These are phyloP conservation scores for Acromyrmex charruanus DNA, from an alignment of 1,140 invertebrate genomes.

Conservation along the genomic window DNA sequence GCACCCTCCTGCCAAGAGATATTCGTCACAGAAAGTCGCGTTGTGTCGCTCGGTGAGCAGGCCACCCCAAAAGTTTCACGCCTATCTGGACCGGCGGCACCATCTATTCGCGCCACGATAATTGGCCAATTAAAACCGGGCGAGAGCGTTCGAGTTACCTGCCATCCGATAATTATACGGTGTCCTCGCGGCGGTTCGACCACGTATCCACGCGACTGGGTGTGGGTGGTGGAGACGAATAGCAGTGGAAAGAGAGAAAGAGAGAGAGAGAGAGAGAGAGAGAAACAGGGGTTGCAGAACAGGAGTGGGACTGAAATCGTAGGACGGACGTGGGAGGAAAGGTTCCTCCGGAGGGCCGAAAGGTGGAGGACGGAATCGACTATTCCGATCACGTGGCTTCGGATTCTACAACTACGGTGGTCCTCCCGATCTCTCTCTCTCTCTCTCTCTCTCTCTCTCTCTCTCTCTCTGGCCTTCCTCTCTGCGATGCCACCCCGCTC, in stretches of 20 bases:
- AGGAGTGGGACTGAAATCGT: conserved; percentile 70
- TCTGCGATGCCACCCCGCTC: too few species aligned
- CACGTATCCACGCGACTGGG: conserved; percentile 84
- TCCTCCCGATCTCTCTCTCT: conserved; percentile 22
- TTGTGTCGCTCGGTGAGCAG: conserved; percentile 81
- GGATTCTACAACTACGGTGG: conserved; percentile 76
- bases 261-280: conserved; percentile 31
- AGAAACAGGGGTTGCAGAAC: conserved; percentile 32
- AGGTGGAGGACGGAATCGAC: conserved; percentile 80
- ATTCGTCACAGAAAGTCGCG: conserved; percentile 80
- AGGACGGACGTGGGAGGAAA: conserved; percentile 63
- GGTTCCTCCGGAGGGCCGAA: conserved; percentile 65
- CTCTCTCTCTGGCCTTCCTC: not conserved
- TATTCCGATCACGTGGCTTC: conserved; percentile 85
- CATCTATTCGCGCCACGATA: conserved; percentile 85
- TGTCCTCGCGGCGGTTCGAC: conserved; percentile 83
- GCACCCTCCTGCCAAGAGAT: conserved; percentile 75
- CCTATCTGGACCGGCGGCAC: conserved; percentile 83
- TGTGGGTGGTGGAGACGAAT: conserved; percentile 73
- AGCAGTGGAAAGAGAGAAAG: conserved; percentile 36
- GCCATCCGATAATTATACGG: conserved; percentile 86
- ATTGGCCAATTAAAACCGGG: conserved; percentile 86
- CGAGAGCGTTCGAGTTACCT: conserved; percentile 84
- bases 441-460: not conserved
- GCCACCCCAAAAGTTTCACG: conserved; percentile 85